Conservation (phyloP, 2,797 vertebrate species). For the Chaetodon trifasciatus region DNA sequence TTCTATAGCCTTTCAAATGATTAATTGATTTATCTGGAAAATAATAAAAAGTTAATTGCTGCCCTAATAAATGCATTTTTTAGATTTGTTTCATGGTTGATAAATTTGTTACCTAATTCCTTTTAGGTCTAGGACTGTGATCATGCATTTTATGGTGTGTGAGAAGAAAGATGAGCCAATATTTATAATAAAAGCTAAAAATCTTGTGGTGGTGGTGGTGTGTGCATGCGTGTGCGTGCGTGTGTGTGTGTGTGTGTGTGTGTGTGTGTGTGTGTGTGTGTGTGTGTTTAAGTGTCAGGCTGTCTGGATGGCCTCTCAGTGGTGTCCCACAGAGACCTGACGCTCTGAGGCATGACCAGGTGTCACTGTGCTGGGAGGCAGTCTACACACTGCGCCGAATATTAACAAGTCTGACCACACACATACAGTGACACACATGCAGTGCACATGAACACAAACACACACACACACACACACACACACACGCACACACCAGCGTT, state of each 20-base stretch:
- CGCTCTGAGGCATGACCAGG: conserved; percentile 82
- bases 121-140: neutral
- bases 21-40: neutral
- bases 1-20: neutral
- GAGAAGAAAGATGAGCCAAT: conserved; percentile 16
- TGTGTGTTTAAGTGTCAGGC: conserved; percentile 23
- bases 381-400: conserved; percentile 70
- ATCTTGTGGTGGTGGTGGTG: neutral
- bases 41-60: too few species aligned
- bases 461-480: conserved; percentile 26
- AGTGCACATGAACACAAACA: neutral
- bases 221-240: too few species aligned
- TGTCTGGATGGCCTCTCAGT: conserved; percentile 64
- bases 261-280: neutral
- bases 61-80: too few species aligned
- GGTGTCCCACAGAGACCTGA: conserved; percentile 65
- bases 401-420: conserved; percentile 69
- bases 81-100: neutral
- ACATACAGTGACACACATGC: neutral
- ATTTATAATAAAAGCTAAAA: conserved; percentile 17
- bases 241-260: too few species aligned
- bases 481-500: neutral
- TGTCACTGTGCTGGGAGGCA: conserved; percentile 68
- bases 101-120: too few species aligned
- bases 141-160: neutral